Conservation (phyloP, 1,140 invertebrate species). For the Diachasma alloeum region DNA sequence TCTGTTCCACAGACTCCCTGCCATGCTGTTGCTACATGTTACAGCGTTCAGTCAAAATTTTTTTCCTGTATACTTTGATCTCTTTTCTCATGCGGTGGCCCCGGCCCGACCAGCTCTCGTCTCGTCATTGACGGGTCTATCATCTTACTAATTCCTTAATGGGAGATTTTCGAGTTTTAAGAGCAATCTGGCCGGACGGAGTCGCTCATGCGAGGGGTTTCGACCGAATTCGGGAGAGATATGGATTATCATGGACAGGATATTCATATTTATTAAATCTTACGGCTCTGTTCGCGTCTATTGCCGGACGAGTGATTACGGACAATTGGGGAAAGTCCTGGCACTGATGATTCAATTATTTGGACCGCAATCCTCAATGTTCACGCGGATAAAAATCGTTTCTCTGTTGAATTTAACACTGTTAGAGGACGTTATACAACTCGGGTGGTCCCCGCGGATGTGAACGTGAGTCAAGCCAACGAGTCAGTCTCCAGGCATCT, state of each 20-base stretch:
- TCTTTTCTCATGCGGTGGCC: constrained; percentile 27
- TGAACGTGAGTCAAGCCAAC: constrained; percentile 12
- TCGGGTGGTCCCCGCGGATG: constrained; percentile 26
- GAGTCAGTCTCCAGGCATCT: constrained; percentile 16
- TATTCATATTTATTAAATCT: too few relatives aligned
- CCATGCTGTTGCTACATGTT: constrained; percentile 1
- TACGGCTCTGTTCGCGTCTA: too few relatives aligned
- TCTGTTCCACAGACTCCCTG: constrained; percentile 12
- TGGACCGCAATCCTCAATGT: not conserved
- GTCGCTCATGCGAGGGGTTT: too few relatives aligned
- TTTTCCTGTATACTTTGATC: constrained; percentile 1
- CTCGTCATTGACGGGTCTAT: constrained; percentile 59
- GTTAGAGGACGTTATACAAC: constrained; percentile 3
- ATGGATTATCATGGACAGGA: too few relatives aligned
- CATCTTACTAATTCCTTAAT: constrained; percentile 63
- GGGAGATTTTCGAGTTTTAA: constrained; percentile 48
- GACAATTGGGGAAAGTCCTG: too few relatives aligned
- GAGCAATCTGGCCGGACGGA: not conserved
- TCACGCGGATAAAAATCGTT: constrained; percentile 13
- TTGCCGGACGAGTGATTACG: too few relatives aligned
- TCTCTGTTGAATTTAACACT: constrained; percentile 10
- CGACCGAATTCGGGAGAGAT: too few relatives aligned
- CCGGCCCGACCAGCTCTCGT: constrained; percentile 30
- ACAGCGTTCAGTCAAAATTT: constrained; percentile 1
- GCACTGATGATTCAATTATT: too few relatives aligned